Base-by-base conservation (phyloP, 1,140 invertebrate genomes). In the Oedothorax gibbosus region DNA sequence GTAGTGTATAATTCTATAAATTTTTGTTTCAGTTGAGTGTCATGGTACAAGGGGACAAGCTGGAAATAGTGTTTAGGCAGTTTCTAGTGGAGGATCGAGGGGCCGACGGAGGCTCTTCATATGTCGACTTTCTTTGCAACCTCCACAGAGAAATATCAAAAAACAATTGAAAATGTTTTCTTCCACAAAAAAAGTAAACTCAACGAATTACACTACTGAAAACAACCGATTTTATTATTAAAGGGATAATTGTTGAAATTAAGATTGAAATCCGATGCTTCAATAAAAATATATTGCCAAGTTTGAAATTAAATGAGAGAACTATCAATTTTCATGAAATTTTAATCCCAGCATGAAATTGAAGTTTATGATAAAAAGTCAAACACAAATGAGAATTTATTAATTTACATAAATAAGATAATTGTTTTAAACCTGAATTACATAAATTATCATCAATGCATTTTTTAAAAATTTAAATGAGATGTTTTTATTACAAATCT, bases 101-200 rank as follows among this genome's bases (percentile, higher is more conserved):
- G 82, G 93, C 93, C 56, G 95, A 96, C 57, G 87, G 85, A n/a
- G 88, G 91, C 93, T 64, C 72, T 2, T 97, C 96, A 69, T 99
- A 99, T 90, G 97, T 99, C 5, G 98, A 99, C 91, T 99, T 98
- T 90, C 93, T 99, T 62, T 99, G 98, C 92, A 96, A 99, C 90
- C 94, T 99, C 91, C 98, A 99, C 92, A 99, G 98, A 93, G 98
- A 99, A 93, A 99, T 99, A 89, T 93, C 97, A 6, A 84, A 76
- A 54, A 84, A 75, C 18, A 50, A 50, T 12, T 84, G 50, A 68
- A 20, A 2, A 71, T 71, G 12, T 15, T 35, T 35, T 35, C 5
- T 35, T 5, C 35, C 1, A n/a, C 56, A 35, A 35, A 35, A 35
- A 35, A 2, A 35, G 35, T 35, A 35, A 1, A 35, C 35, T 35